Base-by-base conservation (phyloP, 92 coral and sea anemone genomes). In the Virgularia gustaviana region DNA sequence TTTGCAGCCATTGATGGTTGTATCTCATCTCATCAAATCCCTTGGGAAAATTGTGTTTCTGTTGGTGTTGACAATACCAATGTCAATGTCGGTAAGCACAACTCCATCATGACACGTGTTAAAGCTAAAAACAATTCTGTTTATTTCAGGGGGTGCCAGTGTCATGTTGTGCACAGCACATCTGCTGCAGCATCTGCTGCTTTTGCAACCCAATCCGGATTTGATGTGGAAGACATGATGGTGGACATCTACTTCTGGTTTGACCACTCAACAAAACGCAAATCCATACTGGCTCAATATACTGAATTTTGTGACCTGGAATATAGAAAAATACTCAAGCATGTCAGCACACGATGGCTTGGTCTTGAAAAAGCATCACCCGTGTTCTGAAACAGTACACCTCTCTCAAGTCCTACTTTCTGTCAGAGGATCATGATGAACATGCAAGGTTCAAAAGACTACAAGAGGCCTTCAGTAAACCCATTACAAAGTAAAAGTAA, bases 91-190 rank as follows among this genome's bases (percentile, higher is more conserved):
- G 86, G 83, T 58, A 68, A 51, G 19, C 54, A 72, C 74, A 80
- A 76, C 38, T 81, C 86, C 75, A 73, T 72, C 37, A 60, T 71
- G 77, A 77, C 81, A 58, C 72, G 68, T 16, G 84, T 72, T 25
- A 54, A 62, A 73, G 72, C 8, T 41, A 35, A 72, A 56, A 81
- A 82, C 83, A 39, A 19, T 33, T 43, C 81, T 23, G 81, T 82
- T 31, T 81, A 75, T 66, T 85, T 85, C 73, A 84, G 61, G 73
- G 85, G 85, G 32, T 79, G 82, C 74, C 88, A 65, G 75, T 80
- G 85, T 51, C 86, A 82, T 49, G 73, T 85, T 39, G 84, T 85
- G 43, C 87, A 82, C 78, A 85, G 72, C 57, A 77, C 87, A 36
- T 41, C 90, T 47, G 25, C 74, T 30, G 72, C 43, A 18, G 83